Conservation (phyloP, 2,113 vertebrate genomes). For the Neomonachus schauinslandi region DNA sequence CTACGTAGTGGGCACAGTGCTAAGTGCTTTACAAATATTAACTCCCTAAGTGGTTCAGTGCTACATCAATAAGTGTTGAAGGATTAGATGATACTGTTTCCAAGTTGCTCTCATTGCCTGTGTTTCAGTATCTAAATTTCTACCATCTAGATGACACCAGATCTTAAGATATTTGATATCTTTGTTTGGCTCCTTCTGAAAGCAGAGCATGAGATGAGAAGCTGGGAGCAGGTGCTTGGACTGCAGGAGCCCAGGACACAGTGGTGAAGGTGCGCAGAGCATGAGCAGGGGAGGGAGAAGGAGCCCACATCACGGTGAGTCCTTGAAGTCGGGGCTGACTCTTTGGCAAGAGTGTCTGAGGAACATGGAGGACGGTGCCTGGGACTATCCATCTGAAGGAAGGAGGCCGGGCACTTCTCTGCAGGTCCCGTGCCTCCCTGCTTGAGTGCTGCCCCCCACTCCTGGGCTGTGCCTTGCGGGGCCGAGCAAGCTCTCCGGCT, state of each 20-base stretch:
- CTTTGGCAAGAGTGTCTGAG: neutral
- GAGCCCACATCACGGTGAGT: rapidly evolving
- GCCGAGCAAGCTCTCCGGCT: neutral
- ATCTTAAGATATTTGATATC: neutral
- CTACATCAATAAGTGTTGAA: neutral
- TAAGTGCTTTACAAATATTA: neutral
- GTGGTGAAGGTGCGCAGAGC: neutral
- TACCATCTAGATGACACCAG: neutral
- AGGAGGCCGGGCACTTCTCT: too few relatives aligned
- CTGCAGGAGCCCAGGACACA: neutral
- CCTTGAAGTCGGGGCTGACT: neutral
- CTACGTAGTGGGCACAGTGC: neutral
- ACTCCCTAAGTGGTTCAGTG: neutral
- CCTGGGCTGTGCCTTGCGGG: neutral
- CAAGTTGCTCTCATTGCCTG: neutral
- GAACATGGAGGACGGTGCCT: neutral
- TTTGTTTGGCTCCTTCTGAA: neutral
- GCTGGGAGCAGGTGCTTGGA: neutral
- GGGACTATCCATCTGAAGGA: neutral
- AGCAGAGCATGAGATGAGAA: neutral
- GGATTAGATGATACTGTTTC: neutral
- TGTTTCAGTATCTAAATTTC: neutral
- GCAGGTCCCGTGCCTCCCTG: neutral
- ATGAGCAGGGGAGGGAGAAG: neutral
- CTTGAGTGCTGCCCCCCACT: neutral